Conservation (phyloP, 2,113 vertebrate genomes). For the Ophiodon elongatus region DNA sequence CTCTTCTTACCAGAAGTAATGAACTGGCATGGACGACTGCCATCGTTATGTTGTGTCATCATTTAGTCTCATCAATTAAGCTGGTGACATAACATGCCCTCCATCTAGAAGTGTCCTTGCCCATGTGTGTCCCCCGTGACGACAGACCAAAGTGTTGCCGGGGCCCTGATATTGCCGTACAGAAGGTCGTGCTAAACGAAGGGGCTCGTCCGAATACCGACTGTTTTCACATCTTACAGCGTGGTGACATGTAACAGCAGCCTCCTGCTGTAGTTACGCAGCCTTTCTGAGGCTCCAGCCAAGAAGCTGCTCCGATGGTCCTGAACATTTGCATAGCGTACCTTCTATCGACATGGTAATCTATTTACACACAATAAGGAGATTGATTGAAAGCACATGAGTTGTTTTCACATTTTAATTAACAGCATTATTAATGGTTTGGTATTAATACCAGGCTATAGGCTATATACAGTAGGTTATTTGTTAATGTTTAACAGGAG, state of each 20-base stretch:
- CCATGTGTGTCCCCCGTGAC: slow-evolving; percentile 25
- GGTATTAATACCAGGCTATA: not conserved
- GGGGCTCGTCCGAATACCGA: slow-evolving; percentile 25
- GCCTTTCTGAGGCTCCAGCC: not conserved
- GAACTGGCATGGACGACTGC: slow-evolving; percentile 50
- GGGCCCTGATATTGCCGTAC: slow-evolving; percentile 57
- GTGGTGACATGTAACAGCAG: not conserved
- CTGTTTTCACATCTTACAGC: slow-evolving; percentile 30
- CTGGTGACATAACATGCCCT: slow-evolving; percentile 64
- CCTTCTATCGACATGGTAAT: not conserved
- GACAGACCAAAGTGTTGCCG: slow-evolving; percentile 37
- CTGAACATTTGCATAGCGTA: no score
- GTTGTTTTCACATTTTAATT: not conserved
- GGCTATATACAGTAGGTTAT: not conserved
- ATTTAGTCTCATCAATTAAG: slow-evolving; percentile 68
- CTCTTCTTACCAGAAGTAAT: slow-evolving; percentile 46
- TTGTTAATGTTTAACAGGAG: not conserved
- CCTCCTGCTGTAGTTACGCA: not conserved
- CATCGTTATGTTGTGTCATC: slow-evolving; percentile 57
- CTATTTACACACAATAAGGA: not conserved
- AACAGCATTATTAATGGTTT: not conserved
- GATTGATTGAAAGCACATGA: not conserved
- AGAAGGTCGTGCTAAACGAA: slow-evolving; percentile 55
- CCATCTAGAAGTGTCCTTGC: slow-evolving; percentile 50
- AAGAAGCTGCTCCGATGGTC: not conserved